These are phyloP conservation scores for Spheniscus humboldti DNA, from an alignment of 2,797 vertebrate genomes.

Conservation along the genomic window DNA sequence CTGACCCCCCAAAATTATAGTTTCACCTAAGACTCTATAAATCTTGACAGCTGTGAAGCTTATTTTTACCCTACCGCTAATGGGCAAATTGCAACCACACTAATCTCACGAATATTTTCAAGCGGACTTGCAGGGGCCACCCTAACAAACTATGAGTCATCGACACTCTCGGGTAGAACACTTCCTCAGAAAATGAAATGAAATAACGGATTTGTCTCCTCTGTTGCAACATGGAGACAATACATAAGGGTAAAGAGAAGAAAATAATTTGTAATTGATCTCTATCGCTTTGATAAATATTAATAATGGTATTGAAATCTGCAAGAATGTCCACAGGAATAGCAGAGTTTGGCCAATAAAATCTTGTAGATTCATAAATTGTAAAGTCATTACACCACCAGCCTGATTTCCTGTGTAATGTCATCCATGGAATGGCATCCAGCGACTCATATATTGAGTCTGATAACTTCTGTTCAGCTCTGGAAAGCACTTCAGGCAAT, in stretches of 20 bases:
- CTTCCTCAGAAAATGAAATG: constrained; percentile 44
- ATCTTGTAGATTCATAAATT: neutral
- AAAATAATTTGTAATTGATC: neutral
- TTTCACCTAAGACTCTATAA: constrained; percentile 45
- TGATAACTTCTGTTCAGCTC: neutral
- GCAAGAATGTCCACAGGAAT: neutral
- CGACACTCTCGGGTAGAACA: neutral
- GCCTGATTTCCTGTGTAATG: neutral
- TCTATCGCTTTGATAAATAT: neutral
- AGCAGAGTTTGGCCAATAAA: neutral
- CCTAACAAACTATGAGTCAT: neutral
- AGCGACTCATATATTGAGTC: neutral
- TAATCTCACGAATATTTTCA: constrained; percentile 32
- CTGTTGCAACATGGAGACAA: neutral
- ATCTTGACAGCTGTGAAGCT: neutral
- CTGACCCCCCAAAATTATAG: neutral
- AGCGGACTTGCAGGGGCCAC: constrained; percentile 12
- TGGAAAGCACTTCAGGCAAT: neutral
- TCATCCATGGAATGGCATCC: neutral
- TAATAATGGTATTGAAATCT: neutral
- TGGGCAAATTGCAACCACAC: neutral
- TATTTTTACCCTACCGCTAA: constrained; percentile 35
- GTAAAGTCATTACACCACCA: neutral
- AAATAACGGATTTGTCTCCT: neutral
- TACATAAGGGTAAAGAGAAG: neutral